These are phyloP conservation scores for Leptinotarsa lineolata DNA, from an alignment of 1,140 invertebrate species.

Conservation along the genomic window DNA sequence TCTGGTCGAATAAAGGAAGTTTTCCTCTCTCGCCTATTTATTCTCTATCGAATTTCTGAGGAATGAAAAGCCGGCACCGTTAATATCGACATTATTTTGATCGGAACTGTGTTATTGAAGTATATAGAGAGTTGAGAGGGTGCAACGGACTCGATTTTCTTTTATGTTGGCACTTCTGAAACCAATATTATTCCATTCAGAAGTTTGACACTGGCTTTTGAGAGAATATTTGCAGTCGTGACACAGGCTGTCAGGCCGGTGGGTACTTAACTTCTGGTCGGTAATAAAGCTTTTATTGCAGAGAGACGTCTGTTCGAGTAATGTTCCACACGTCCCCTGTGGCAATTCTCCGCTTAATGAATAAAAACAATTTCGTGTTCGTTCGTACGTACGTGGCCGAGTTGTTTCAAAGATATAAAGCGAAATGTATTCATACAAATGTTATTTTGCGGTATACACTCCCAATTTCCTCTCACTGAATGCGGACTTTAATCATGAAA, in stretches of 20 bases:
- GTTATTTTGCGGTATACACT: too few relatives aligned
- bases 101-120: conserved; percentile 26
- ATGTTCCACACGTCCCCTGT: conserved; percentile 32
- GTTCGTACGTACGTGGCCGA: neutral
- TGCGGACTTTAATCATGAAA: too few relatives aligned
- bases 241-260: conserved; percentile 19
- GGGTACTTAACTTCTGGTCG: conserved; percentile 14
- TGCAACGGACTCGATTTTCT: conserved; percentile 37
- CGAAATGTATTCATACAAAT: too few relatives aligned
- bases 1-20: conserved; percentile 9
- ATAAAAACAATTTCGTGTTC: neutral
- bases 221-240: conserved; percentile 33
- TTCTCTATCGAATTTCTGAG: conserved; percentile 17
- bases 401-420: too few relatives aligned
- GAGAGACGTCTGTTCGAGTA: conserved; percentile 32
- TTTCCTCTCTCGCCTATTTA: conserved; percentile 18
- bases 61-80: conserved; percentile 22
- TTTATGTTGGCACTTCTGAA: conserved; percentile 36
- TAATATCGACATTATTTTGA: conserved; percentile 27
- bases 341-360: conserved; percentile 26
- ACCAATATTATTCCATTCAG: conserved; percentile 39
- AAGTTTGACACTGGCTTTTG: conserved; percentile 26
- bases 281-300: conserved; percentile 37
- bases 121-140: conserved; percentile 31
- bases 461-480: too few relatives aligned